Evolutionary conservation across 2,888 invertebrate genomes (phyloP), one percentile per base, ranked within the genome.

Genomic region (Brachyptera putata): DNA sequence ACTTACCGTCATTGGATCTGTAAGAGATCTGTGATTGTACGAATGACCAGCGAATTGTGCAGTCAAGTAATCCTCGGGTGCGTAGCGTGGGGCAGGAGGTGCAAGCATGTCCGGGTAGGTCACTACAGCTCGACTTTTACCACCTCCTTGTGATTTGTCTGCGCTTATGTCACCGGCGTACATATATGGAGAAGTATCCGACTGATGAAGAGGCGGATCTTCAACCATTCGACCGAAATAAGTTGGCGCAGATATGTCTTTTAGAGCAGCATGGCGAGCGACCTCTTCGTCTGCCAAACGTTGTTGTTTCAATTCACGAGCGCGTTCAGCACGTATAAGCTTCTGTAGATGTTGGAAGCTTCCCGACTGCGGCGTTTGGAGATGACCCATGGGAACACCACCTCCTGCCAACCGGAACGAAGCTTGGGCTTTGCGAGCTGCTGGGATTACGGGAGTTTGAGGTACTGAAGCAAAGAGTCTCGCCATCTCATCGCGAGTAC

Each of bases 271-370:
- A 2, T 79, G 77, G 48, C 82, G 74, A 7, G 86, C 87, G 61
- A 84, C 85, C 62, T 85, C 80, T 71, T 89, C 88, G 66, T 90
- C 89, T 0, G 83, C 83, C 64, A 85, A 81, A 65, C 87, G 80
- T 72, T 89, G 88, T 71, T 88, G 82, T 69, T 87, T 84, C 63
- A 89, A 75, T 69, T 91, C 90, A 46, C 86, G 82, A 1, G 87
- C 84, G 49, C 89, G 80, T 70, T 91, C 91, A 26, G 85, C 86
- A 56, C 86, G 80, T 68, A 91, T 86, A 66, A 91, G 72, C 69
- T 91, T 89, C 78, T 89, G 91, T 57, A 91, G 77, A 66, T 87
- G 85, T 68, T 91, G 87, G 71, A 91, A 91, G 61, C 81, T 82
- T 68, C 72, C 73, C 22, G 71, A 67, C 53, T 72, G 73, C 1